These are phyloP conservation scores for Polypterus bichir DNA, from an alignment of 2,113 vertebrate species.

Conservation along the genomic window DNA sequence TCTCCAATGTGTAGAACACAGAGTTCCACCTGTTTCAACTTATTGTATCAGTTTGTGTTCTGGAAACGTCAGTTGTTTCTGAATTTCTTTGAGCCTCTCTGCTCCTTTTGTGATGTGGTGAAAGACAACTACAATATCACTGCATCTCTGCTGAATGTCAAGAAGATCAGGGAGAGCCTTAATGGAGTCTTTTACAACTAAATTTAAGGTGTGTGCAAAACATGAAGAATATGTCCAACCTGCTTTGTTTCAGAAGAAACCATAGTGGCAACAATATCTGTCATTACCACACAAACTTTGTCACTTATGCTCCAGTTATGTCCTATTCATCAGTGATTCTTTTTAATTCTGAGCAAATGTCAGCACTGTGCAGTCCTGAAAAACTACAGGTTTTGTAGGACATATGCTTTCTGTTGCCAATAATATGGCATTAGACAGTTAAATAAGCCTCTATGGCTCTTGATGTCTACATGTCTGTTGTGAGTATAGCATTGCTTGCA, in stretches of 20 bases:
- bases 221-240: conserved; percentile 20
- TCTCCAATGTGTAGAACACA: conserved; percentile 23
- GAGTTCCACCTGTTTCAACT: conserved; percentile 25
- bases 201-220: conserved; percentile 26
- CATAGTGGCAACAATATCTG: conserved; percentile 23
- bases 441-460: conserved; percentile 6
- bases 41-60: conserved; percentile 23
- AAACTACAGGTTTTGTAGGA: conserved; percentile 15
- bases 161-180: conserved; percentile 15
- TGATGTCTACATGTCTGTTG: conserved; percentile 9
- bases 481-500: conserved; percentile 13
- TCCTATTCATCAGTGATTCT: conserved; percentile 18
- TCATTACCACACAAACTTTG: conserved; percentile 19
- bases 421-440: conserved; percentile 12
- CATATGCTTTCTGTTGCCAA: conserved; percentile 20
- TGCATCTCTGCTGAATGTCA: conserved; percentile 12
- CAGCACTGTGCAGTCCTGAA: conserved; percentile 18
- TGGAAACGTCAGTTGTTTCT: conserved; percentile 20
- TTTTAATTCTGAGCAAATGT: conserved; percentile 14
- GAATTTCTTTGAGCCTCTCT: conserved; percentile 18
- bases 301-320: conserved; percentile 8
- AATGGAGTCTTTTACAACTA: conserved; percentile 22
- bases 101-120: conserved; percentile 21
- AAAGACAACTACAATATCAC: conserved; percentile 21
- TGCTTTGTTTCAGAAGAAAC: conserved; percentile 17